These are phyloP conservation scores for Urocynchramus pylzowi DNA, from an alignment of 2,113 vertebrate genomes.

Conservation along the genomic window DNA sequence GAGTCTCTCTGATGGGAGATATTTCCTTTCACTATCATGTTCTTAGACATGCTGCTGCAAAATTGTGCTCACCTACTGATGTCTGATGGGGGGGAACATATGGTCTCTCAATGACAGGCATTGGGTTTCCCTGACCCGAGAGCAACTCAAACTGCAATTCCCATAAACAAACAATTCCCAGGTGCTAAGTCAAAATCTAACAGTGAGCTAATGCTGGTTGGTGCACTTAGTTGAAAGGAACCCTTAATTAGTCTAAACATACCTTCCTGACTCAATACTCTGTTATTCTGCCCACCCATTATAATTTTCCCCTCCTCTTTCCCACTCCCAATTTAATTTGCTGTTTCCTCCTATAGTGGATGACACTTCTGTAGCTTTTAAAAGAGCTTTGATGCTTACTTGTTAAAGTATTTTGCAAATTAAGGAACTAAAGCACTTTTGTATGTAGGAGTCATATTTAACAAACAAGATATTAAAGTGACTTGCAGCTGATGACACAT, in stretches of 20 bases:
- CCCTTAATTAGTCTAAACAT: background rate
- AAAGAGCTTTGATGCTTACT: constrained; percentile 57
- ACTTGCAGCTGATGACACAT: constrained; percentile 57
- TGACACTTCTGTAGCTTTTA: constrained; percentile 51
- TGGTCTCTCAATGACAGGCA: background rate
- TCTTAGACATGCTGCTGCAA: background rate
- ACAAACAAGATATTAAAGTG: constrained; percentile 64
- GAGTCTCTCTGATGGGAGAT: background rate
- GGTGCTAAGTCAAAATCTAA: background rate
- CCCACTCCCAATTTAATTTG: constrained; percentile 38
- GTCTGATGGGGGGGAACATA: background rate
- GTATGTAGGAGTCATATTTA: constrained; percentile 55
- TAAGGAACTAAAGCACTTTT: constrained; percentile 61
- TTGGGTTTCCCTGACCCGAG: background rate
- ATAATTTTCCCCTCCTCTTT: background rate
- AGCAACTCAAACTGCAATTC: background rate
- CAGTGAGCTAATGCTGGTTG: background rate
- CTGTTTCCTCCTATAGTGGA: constrained; percentile 6
- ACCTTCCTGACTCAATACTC: background rate
- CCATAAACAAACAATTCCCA: background rate
- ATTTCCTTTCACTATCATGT: background rate
- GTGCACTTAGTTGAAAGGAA: background rate
- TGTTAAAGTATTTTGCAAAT: constrained; percentile 62
- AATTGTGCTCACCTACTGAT: background rate
- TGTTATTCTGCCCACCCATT: background rate